phyloP scores from a whole-genome alignment of 92 coral and sea anemone genomes.

The Actinostola sp. region DNA sequence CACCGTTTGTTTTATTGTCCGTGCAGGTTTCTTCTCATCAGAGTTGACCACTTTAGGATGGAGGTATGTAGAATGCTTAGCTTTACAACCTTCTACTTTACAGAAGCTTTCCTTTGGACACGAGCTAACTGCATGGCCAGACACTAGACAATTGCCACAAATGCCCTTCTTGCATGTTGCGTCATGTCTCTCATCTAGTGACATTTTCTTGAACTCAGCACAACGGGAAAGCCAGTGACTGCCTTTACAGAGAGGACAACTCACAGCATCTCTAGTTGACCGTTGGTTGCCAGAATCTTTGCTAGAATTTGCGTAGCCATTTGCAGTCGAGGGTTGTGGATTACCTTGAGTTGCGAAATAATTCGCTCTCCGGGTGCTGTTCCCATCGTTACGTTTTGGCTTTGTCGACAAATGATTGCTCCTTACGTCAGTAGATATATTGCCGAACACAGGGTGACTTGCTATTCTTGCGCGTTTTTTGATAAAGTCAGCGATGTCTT shows the following conservation, averaged over 20 bases:
- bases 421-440: too few species aligned
- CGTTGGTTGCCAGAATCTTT: too few species aligned
- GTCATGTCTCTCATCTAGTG: constrained; percentile 47
- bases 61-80: constrained; percentile 64
- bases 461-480: too few species aligned
- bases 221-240: constrained; percentile 68
- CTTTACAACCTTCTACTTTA: constrained; percentile 57
- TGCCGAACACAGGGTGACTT: too few species aligned
- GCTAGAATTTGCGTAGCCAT: too few species aligned
- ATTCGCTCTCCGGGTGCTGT: constrained; percentile 3
- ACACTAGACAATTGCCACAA: constrained; percentile 57
- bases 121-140: constrained; percentile 44
- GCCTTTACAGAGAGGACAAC: constrained; percentile 44
- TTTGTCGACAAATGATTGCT: too few species aligned
- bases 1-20: neutral
- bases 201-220: constrained; percentile 34
- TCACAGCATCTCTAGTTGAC: neutral
- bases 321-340: too few species aligned
- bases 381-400: too few species aligned
- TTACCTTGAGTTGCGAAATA: constrained; percentile 5
- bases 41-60: constrained; percentile 28
- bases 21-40: neutral
- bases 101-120: constrained; percentile 66
- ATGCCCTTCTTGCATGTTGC: constrained; percentile 35
- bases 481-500: too few species aligned